Evolutionary conservation across 2,797 vertebrate genomes (phyloP).

Genomic region (Pangasius djambal): DNA sequence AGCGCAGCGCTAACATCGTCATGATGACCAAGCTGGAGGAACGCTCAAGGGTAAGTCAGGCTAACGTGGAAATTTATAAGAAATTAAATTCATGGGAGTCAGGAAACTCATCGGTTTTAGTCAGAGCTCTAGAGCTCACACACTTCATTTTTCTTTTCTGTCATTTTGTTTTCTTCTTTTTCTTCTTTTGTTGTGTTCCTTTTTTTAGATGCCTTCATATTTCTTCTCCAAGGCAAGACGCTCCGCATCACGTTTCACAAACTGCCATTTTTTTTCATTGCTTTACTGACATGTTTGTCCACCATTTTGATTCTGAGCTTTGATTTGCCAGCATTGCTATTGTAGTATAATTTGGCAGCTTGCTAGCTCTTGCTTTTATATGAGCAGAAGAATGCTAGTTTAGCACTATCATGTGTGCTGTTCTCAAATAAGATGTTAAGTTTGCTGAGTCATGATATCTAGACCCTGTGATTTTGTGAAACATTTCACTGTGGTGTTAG

Average conservation of each 20-base stretch:
- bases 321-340: not conserved
- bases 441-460: not conserved
- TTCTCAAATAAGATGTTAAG: not conserved
- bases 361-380: not conserved
- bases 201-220: constrained; percentile 59
- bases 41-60: constrained; percentile 88
- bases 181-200: constrained; percentile 27
- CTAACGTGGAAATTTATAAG: not conserved
- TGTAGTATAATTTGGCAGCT: not conserved
- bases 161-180: constrained; percentile 11
- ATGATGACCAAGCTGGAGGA: constrained; percentile 99
- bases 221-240: constrained; percentile 65
- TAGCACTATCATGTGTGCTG: not conserved
- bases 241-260: constrained; percentile 53
- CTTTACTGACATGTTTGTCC: constrained; percentile 19
- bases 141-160: not conserved
- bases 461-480: not conserved
- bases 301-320: not conserved
- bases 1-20: constrained; percentile 93
- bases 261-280: not conserved
- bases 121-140: not conserved
- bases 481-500: not conserved
- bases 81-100: not conserved
- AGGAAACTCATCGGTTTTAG: not conserved
- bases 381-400: not conserved